phyloP scores from a whole-genome alignment of 2,113 vertebrate genomes.

The Vombatus ursinus region DNA sequence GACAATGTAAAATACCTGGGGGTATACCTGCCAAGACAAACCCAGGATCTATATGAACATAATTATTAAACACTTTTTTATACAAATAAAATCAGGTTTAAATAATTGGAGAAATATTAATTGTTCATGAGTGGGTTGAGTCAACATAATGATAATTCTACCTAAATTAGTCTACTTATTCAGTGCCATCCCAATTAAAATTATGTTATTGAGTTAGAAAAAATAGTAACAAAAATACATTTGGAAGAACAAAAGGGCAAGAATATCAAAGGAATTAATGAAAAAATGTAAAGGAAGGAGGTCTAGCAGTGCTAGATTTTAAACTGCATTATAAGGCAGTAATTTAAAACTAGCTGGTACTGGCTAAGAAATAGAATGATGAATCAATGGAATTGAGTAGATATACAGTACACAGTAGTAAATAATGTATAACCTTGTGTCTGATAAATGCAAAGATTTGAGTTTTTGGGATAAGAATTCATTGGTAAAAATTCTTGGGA shows the following conservation, averaged over 20 bases:
- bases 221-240: neutral
- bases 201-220: neutral
- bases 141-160: neutral
- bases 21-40: neutral
- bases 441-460: neutral
- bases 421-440: neutral
- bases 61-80: neutral
- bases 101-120: neutral
- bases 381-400: neutral
- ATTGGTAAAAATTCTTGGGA: neutral
- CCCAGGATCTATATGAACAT: neutral
- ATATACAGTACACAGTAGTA: too few relatives aligned
- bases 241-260: neutral
- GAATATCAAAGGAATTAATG: neutral
- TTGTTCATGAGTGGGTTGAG: neutral
- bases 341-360: neutral
- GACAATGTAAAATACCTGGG: neutral
- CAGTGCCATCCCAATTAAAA: neutral
- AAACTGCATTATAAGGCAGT: neutral
- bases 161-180: neutral
- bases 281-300: neutral
- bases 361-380: neutral
- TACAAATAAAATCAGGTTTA: neutral
- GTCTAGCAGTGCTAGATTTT: neutral
- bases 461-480: neutral